Evolutionary conservation across 2,797 vertebrate species (phyloP).

Genomic region (Argya squamiceps): DNA sequence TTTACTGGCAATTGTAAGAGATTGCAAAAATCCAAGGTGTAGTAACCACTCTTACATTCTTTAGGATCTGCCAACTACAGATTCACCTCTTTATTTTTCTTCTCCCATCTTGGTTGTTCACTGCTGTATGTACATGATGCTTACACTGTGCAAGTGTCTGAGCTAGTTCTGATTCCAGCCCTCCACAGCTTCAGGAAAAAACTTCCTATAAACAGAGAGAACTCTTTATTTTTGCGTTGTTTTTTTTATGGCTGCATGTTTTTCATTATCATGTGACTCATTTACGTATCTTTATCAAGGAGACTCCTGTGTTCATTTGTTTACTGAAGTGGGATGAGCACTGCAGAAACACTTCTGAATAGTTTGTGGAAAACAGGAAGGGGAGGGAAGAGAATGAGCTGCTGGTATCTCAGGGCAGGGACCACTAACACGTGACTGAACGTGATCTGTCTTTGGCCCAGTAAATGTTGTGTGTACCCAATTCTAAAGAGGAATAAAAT

Average conservation of each 20-base stretch:
- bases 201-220: neutral
- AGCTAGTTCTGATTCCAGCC: neutral
- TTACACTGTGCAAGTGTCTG: fast-evolving
- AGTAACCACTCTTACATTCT: neutral
- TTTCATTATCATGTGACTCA: neutral
- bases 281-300: neutral
- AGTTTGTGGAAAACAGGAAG: neutral
- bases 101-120: neutral
- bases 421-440: neutral
- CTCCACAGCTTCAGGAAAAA: neutral
- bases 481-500: neutral
- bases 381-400: neutral
- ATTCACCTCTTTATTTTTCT: neutral
- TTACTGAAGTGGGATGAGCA: neutral
- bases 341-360: fast-evolving
- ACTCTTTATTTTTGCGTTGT: neutral
- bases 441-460: neutral
- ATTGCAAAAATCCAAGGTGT: neutral
- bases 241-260: neutral
- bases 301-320: neutral
- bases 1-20: neutral
- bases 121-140: fast-evolving
- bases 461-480: fast-evolving
- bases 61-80: neutral
- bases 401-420: neutral